These are phyloP conservation scores for Drosophila aff. DNA, from an alignment of 1,140 invertebrate genomes.

Conservation along the genomic window DNA sequence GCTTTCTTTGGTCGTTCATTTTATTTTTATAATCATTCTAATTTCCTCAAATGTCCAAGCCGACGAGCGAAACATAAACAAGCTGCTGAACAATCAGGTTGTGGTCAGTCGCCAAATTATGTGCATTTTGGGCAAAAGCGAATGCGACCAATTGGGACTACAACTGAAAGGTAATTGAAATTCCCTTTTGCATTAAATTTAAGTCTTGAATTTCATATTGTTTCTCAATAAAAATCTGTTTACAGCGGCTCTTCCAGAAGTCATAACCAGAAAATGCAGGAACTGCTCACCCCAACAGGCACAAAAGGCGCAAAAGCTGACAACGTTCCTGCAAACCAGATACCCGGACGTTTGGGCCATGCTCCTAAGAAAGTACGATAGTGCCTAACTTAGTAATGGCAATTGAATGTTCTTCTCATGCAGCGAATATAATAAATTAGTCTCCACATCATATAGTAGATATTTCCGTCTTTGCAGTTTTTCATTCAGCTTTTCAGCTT, in stretches of 20 bases:
- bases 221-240: slow-evolving; percentile 26
- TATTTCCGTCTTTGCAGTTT: background rate
- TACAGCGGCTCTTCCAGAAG: slow-evolving; percentile 86
- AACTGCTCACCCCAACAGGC: slow-evolving; percentile 85
- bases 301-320: slow-evolving; percentile 85
- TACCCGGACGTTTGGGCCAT: slow-evolving; percentile 86
- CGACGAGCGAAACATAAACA: slow-evolving; percentile 77
- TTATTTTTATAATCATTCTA: slow-evolving; percentile 54
- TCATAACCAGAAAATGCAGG: slow-evolving; percentile 86
- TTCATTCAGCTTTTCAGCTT: background rate
- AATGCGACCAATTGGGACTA: slow-evolving; percentile 85
- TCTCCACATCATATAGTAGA: slow-evolving; percentile 9
- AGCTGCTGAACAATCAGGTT: slow-evolving; percentile 76
- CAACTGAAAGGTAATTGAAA: slow-evolving; percentile 85
- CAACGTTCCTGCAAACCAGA: slow-evolving; percentile 85
- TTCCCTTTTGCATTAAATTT: background rate
- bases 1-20: slow-evolving; percentile 50
- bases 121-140: slow-evolving; percentile 85
- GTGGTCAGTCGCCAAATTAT: slow-evolving; percentile 84
- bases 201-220: no score
- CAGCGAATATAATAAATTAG: slow-evolving; percentile 49
- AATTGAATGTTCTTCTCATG: slow-evolving; percentile 41
- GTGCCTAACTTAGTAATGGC: slow-evolving; percentile 48
- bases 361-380: slow-evolving; percentile 86
- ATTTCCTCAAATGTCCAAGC: slow-evolving; percentile 56